Percentiles rank a stretch among this genome's conserved stretches.
These are phyloP conservation scores for Macroglossus sobrinus DNA, from an alignment of 2,113 vertebrate species.

Conservation along the genomic window DNA sequence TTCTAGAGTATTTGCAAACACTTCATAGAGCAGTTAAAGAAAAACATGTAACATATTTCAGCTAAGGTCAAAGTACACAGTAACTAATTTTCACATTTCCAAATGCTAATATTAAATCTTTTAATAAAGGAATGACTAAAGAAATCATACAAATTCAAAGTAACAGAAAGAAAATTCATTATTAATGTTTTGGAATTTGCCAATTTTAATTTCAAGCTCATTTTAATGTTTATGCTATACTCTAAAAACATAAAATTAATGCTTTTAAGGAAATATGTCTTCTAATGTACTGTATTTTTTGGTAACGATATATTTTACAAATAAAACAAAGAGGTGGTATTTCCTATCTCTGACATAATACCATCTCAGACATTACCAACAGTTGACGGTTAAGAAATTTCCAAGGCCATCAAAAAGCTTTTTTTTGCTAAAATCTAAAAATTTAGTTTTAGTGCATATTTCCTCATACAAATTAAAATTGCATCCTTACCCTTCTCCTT, in stretches of 20 bases:
- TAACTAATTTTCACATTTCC: conserved; percentile 8
- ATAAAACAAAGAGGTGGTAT: background rate
- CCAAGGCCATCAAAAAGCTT: background rate
- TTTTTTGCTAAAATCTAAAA: background rate
- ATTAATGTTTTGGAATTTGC: background rate
- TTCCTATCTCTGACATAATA: background rate
- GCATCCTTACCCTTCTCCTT: background rate
- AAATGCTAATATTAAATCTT: background rate
- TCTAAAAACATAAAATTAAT: background rate
- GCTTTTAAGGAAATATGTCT: background rate
- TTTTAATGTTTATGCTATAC: background rate
- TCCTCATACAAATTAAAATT: background rate
- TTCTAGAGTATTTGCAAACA: background rate
- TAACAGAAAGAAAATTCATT: background rate
- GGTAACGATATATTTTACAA: background rate
- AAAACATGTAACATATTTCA: background rate
- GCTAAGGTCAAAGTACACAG: background rate
- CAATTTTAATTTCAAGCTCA: background rate
- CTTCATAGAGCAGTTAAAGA: background rate
- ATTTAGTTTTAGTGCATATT: background rate
- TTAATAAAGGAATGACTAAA: background rate
- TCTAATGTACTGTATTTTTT: background rate
- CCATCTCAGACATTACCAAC: background rate
- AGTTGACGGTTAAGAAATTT: conserved; percentile 2
- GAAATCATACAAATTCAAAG: background rate